Conservation (phyloP, 2,888 invertebrate species). For the Chouioia cunea region DNA sequence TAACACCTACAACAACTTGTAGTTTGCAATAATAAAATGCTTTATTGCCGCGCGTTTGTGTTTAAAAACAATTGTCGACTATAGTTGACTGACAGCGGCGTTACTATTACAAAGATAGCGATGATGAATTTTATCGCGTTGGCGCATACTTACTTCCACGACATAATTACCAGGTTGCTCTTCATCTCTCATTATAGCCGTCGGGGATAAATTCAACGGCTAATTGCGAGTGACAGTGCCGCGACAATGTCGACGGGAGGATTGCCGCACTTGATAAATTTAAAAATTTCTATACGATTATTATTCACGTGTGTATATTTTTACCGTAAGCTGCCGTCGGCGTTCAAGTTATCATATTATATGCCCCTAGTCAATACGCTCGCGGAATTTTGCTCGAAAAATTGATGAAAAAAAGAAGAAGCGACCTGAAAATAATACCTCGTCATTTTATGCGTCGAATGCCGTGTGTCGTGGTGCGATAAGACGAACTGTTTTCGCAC, state of each 20-base stretch:
- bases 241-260: constrained; percentile 14
- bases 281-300: constrained; percentile 4
- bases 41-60: background rate
- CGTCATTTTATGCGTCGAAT: no score
- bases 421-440: no score
- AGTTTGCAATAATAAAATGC: background rate
- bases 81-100: background rate
- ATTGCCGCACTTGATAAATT: constrained; percentile 12
- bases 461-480: no score
- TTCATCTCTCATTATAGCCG: background rate
- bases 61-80: background rate
- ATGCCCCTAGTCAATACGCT: no score
- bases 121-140: constrained; percentile 50
- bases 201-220: constrained; percentile 20
- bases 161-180: constrained; percentile 53
- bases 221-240: constrained; percentile 42
- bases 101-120: constrained; percentile 28
- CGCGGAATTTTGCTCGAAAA: no score
- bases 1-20: background rate
- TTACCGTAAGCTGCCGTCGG: constrained; percentile 2
- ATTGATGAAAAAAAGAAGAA: no score
- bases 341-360: background rate
- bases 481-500: no score
- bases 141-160: constrained; percentile 50
- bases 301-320: background rate